Evolutionary conservation across 1,140 invertebrate species (phyloP).

Genomic region (Babylonia areolata): DNA sequence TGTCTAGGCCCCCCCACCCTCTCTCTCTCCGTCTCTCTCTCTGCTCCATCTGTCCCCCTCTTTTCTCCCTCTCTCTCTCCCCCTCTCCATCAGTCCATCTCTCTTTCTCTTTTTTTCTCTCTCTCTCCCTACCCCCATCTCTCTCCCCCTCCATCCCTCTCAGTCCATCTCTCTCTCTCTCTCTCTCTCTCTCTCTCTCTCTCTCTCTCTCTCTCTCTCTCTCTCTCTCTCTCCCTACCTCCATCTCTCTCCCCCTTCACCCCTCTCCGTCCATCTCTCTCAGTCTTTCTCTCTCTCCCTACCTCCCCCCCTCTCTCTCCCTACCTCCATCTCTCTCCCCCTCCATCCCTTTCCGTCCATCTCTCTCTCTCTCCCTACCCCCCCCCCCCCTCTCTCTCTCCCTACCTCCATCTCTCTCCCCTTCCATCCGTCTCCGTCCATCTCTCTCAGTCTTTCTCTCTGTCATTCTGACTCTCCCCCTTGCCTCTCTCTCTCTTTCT

Average conservation of each 20-base stretch:
- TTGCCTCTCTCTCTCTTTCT: not conserved
- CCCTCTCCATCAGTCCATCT: not conserved
- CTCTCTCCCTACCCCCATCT: not conserved
- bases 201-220: not conserved
- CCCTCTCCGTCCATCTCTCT: not conserved
- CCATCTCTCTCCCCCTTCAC: not conserved
- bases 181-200: not conserved
- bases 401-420: too few species aligned
- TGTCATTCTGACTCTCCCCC: not conserved
- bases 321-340: not conserved
- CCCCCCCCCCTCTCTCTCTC: too few species aligned
- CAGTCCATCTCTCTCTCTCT: not conserved
- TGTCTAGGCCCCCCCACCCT: not conserved
- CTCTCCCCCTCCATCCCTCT: not conserved
- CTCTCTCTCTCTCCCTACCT: not conserved
- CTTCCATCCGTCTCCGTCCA: not conserved
- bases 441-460: not conserved
- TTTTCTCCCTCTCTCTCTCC: not conserved
- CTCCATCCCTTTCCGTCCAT: not conserved
- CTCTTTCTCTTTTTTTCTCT: not conserved
- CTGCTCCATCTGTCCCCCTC: not conserved
- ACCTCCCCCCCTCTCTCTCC: not conserved
- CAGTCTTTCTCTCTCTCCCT: not conserved
- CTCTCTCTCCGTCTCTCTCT: not conserved
- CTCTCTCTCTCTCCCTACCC: too few species aligned